A percentile compares a stretch with the other conserved stretches of the same genome.
Conservation (phyloP, 2,797 vertebrate species). For the Clarias laeviceps region DNA sequence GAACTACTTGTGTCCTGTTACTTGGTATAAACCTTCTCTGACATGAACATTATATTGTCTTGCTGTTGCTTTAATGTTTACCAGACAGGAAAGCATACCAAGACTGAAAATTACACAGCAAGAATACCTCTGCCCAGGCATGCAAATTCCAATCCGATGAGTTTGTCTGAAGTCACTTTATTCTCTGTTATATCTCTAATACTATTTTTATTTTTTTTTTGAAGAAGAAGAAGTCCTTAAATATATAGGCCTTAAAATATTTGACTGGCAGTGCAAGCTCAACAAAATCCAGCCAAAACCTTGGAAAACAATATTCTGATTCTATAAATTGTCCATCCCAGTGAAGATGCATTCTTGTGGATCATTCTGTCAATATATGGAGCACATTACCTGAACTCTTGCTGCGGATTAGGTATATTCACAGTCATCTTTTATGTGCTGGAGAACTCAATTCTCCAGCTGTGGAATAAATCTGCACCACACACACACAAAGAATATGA, state of each 20-base stretch:
- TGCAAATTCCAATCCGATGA: neutral
- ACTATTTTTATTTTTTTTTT: neutral
- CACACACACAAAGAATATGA: neutral
- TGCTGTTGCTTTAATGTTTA: neutral
- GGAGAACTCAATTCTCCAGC: constrained; percentile 35
- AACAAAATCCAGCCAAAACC: neutral
- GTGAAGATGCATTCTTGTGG: constrained; percentile 61
- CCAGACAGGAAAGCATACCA: neutral
- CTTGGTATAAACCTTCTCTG: neutral
- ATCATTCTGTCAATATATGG: constrained; percentile 71
- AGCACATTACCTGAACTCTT: constrained; percentile 65
- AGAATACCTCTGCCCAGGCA: neutral
- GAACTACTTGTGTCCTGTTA: neutral
- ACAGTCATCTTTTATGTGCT: constrained; percentile 18
- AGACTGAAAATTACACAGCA: neutral
- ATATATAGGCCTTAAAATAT: too few relatives aligned
- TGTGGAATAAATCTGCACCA: constrained; percentile 3
- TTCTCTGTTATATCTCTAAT: neutral
- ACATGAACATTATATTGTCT: neutral
- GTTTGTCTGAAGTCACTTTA: neutral
- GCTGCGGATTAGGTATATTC: constrained; percentile 28
- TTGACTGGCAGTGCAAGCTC: neutral
- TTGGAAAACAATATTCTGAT: neutral
- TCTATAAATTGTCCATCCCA: constrained; percentile 39
- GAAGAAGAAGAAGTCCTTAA: neutral